Evolutionary conservation across 2,113 vertebrate genomes (phyloP).

Genomic region (Hippocampus zosterae): DNA sequence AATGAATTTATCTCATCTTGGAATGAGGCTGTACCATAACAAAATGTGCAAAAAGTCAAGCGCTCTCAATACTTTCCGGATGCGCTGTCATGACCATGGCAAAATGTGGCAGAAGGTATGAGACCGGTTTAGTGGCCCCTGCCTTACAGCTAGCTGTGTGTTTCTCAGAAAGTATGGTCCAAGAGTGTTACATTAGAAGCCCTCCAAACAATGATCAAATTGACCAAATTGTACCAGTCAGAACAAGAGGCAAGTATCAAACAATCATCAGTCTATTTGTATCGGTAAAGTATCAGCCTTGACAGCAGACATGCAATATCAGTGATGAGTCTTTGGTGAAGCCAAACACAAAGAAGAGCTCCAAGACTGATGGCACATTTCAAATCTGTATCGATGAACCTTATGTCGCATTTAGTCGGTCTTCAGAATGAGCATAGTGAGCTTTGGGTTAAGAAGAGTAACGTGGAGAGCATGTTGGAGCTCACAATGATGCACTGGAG

Average conservation of each 20-base stretch:
- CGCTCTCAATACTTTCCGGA: too few relatives aligned
- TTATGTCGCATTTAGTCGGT: constrained; percentile 2
- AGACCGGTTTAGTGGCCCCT: too few relatives aligned
- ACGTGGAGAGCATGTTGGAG: constrained; percentile 44
- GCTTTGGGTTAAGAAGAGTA: constrained; percentile 36
- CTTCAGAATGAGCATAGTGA: constrained; percentile 39
- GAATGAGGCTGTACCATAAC: too few relatives aligned
- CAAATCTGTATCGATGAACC: constrained; percentile 21
- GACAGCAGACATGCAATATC: background rate
- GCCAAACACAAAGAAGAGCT: constrained; percentile 6
- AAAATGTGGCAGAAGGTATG: too few relatives aligned
- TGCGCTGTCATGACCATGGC: too few relatives aligned
- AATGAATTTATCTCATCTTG: too few relatives aligned
- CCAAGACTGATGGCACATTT: constrained; percentile 7
- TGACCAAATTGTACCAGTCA: background rate
- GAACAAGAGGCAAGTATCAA: background rate
- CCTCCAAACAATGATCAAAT: background rate
- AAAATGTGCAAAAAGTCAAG: too few relatives aligned
- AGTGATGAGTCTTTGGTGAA: background rate
- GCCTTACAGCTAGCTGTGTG: too few relatives aligned
- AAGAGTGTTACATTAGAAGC: background rate
- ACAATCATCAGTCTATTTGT: background rate
- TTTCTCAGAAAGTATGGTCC: too few relatives aligned
- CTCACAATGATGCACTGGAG: constrained; percentile 42
- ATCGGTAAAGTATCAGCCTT: background rate